Evolutionary conservation across 2,113 vertebrate genomes (phyloP).

Genomic region (Potamarius usumacintae): DNA sequence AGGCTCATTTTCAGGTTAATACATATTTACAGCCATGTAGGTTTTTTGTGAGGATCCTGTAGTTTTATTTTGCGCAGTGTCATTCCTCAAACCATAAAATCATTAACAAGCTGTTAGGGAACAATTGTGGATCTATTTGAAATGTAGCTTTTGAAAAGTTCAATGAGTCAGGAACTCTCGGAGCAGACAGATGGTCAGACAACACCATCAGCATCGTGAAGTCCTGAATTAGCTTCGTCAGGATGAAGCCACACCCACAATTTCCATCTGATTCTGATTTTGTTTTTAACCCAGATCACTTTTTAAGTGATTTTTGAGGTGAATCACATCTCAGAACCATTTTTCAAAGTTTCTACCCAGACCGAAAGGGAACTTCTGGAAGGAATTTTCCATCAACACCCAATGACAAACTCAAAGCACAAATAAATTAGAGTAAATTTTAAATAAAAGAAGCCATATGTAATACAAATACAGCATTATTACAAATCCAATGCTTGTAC

Average conservation of each 20-base stretch:
- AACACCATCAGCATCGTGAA: slow-evolving; percentile 47
- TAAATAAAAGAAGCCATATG: too few species aligned
- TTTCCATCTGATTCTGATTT: slow-evolving; percentile 25
- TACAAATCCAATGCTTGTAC: too few species aligned
- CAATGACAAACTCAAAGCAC: too few species aligned
- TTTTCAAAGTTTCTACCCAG: too few species aligned
- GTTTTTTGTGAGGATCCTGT: slow-evolving; percentile 82
- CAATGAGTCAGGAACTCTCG: slow-evolving; percentile 65
- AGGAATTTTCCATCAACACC: background rate
- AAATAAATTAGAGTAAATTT: too few species aligned
- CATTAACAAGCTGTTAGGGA: slow-evolving; percentile 82
- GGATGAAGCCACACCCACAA: slow-evolving; percentile 48
- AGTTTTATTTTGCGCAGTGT: slow-evolving; percentile 84
- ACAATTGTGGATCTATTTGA: slow-evolving; percentile 72
- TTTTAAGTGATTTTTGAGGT: too few species aligned
- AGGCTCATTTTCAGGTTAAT: slow-evolving; percentile 91
- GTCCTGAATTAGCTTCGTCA: slow-evolving; percentile 47
- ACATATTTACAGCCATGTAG: slow-evolving; percentile 89
- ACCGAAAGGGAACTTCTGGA: too few species aligned
- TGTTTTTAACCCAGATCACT: too few species aligned
- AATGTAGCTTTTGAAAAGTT: slow-evolving; percentile 65
- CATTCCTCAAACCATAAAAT: slow-evolving; percentile 83
- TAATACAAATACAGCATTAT: too few species aligned
- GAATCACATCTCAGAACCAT: too few species aligned
- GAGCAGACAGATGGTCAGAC: slow-evolving; percentile 72